Conservation (phyloP, 2,113 vertebrate species). For the Nothobranchius furzeri region DNA sequence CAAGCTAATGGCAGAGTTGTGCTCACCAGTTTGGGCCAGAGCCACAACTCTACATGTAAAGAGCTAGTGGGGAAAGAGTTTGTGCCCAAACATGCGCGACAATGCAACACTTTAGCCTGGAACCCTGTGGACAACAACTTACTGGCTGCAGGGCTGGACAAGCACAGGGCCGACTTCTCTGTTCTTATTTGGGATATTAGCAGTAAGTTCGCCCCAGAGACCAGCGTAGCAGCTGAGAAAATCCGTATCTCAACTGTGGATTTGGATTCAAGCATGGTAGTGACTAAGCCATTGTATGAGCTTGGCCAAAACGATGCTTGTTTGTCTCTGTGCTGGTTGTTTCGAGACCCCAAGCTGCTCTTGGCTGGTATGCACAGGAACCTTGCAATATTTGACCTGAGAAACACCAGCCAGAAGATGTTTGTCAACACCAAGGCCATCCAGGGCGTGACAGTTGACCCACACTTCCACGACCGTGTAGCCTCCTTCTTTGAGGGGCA, state of each 20-base stretch:
- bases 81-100: conserved; percentile 96
- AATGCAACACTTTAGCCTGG: conserved; percentile 97
- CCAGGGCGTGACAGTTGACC: conserved; percentile 96
- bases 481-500: conserved; percentile 98
- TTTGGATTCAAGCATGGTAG: conserved; percentile 84
- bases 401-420: conserved; percentile 97
- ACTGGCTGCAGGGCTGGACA: conserved; percentile 95
- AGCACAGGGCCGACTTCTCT: conserved; percentile 96
- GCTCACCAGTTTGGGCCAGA: conserved; percentile 94
- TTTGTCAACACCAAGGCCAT: conserved; percentile 99
- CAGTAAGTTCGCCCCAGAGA: conserved; percentile 90
- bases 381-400: conserved; percentile 94
- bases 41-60: conserved; percentile 93
- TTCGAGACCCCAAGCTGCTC: conserved; percentile 93
- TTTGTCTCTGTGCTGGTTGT: conserved; percentile 97
- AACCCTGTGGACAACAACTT: conserved; percentile 94
- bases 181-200: conserved; percentile 98
- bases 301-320: conserved; percentile 97
- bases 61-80: conserved; percentile 97
- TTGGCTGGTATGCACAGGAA: conserved; percentile 98
- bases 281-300: conserved; percentile 95
- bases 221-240: conserved; percentile 85
- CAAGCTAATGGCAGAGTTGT: conserved; percentile 98
- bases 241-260: conserved; percentile 89
- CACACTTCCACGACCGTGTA: conserved; percentile 92